These are phyloP conservation scores for Ammospiza maritima DNA, from an alignment of 2,797 vertebrate genomes.

Conservation along the genomic window DNA sequence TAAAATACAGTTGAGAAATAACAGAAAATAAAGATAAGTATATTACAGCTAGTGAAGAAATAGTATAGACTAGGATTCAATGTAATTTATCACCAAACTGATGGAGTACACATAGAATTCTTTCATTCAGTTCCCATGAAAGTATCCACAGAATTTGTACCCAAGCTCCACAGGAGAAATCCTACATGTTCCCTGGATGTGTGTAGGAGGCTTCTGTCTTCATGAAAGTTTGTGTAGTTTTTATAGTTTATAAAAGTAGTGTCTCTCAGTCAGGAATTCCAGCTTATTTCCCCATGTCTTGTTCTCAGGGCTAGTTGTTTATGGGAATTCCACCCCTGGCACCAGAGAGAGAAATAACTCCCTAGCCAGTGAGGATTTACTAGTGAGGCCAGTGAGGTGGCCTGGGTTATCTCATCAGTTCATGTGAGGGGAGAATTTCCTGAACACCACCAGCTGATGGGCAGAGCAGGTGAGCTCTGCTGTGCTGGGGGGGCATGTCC, in stretches of 20 bases:
- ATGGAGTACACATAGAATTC: background rate
- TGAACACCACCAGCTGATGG: background rate
- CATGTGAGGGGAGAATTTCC: background rate
- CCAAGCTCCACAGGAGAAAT: accelerated
- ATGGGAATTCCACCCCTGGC: background rate
- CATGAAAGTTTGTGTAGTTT: background rate
- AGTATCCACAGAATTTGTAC: accelerated
- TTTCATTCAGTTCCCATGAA: background rate
- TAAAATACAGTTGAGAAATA: background rate
- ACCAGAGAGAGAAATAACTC: background rate
- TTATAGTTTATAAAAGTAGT: background rate
- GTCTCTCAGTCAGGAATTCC: background rate
- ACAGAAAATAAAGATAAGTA: background rate
- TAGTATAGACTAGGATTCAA: background rate
- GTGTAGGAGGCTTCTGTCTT: background rate
- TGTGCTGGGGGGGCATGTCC: background rate
- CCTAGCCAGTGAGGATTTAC: no score
- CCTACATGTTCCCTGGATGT: background rate
- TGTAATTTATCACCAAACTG: background rate
- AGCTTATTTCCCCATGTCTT: background rate
- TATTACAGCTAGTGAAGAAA: background rate
- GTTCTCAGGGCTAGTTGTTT: background rate
- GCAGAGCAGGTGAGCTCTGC: background rate
- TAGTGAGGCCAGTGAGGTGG: background rate
- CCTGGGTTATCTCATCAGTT: background rate